Base-by-base conservation (phyloP, 2,113 vertebrate genomes). In the Glareola pratincola region DNA sequence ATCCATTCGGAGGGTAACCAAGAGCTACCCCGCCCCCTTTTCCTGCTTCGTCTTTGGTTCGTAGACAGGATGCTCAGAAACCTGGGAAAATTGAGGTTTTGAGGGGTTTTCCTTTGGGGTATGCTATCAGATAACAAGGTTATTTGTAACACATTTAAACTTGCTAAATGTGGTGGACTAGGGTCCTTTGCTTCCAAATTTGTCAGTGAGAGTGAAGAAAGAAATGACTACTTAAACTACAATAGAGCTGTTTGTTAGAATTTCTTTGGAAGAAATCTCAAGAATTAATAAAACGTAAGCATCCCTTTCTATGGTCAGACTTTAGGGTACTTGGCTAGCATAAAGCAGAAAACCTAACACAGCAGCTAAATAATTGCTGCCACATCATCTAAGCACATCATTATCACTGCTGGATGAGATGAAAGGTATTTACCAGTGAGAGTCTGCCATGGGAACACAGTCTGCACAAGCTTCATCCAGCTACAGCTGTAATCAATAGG, bases 401-500 rank as follows among this genome's bases (percentile, higher is more conserved):
- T 91, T 50, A 86, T 68, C 62, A 67, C 71, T 88, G 83, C 92
- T 91, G 95, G 95, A 92, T 85, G 85, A 91, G 94, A 97, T 85
- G 71, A 94, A 80, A 94, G 80, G 68, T 64, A 91, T 85, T 94
- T 86, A 54, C 69, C 83, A 39, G 74, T 63, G 72, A 92, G 53
- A 79, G 81, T 30, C 81, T 96, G 92, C 75, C 95, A 95, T 95
- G 62, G 78, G 97, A 96, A 94, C 21, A 57, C 39, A 91, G 79
- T 84, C 73, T 90, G 66, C 77, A 37, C 71, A 64, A 68, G 74
- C 81, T 88, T 92, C 74, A 91, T 87, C 79, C 74, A 84, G 75
- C 82, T 95, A 88, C 88, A 96, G 88, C 79, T 94, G 92, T 94
- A 96, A 96, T 94, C 93, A 95, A 92, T 92, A 90, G 94, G 83